Evolutionary conservation across 92 coral and sea anemone genomes (phyloP), one percentile per base, ranked within the genome.

Genomic region (Epizoanthus illoricatus): DNA sequence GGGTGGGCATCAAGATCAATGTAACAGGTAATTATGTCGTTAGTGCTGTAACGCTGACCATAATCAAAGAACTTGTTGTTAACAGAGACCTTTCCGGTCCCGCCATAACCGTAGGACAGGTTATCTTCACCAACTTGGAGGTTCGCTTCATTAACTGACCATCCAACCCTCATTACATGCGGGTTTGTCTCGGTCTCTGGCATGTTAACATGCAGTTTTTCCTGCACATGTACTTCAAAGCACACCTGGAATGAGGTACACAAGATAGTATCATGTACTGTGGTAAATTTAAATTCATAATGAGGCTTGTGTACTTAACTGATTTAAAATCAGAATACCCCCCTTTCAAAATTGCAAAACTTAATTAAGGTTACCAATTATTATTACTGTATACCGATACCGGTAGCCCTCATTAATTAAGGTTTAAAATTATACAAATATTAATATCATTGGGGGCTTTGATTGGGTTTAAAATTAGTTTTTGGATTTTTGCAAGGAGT

Each of bases 71-170:
- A 97, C 84, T 87, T 97, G 93, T 97, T 97, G 85, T 94, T 90
- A 3, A 88, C 86, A 18, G 99, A 97, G 23, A 84, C 90, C 73
- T 94, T 97, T 2, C 96, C 99, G 4, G 99, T 97, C 4, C 98
- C 99, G 7, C 99, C 99, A 90, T 93, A 97, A 42, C 99, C 99
- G 80, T 90, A 97, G 0, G 99, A 97, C 78, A 91, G 68, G 28
- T 61, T 79, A 71, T 90, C 98, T 84, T 97, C 99, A 18, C 99
- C 99, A 17, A 91, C 92, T 80, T 90, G 90, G 7, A 95, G 85
- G 43, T 59, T 86, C 12, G 97, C 92, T 3, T 62, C 63, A 75
- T 97, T 95, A 28, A 85, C 89, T 3, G 98, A 94, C 99, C 99
- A 97, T 19, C 99, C 99, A 7, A 97, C 88, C 23, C 99, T 89